Evolutionary conservation across 1,140 invertebrate species (phyloP).

Genomic region (Hyles euphorbiae): DNA sequence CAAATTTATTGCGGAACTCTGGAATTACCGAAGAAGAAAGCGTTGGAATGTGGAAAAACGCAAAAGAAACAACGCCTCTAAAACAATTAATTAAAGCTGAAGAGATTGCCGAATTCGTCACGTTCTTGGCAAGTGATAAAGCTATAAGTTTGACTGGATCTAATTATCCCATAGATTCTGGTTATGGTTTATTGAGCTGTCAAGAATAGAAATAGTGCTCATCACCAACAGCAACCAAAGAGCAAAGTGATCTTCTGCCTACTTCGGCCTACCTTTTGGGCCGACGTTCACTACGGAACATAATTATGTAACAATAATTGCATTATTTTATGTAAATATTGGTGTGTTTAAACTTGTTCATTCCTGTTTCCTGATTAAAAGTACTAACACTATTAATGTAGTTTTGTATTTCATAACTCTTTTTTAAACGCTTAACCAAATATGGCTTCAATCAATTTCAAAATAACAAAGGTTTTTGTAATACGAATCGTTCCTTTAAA

Average conservation of each 20-base stretch:
- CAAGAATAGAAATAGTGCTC: background rate
- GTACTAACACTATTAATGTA: background rate
- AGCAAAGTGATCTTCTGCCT: too few relatives aligned
- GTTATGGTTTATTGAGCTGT: conserved; percentile 6
- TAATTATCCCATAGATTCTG: conserved; percentile 25
- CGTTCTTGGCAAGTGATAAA: conserved; percentile 28
- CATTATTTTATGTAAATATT: too few relatives aligned
- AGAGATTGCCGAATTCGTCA: conserved; percentile 28
- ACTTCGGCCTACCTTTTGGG: too few relatives aligned
- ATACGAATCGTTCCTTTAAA: conserved; percentile 53
- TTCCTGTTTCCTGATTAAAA: too few relatives aligned
- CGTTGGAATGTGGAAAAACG: conserved; percentile 8
- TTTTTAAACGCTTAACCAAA: conserved; percentile 4
- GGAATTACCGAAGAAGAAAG: conserved; percentile 13
- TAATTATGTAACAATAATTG: too few relatives aligned
- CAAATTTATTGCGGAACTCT: conserved; percentile 20
- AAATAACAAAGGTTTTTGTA: conserved; percentile 60
- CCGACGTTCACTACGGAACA: too few relatives aligned
- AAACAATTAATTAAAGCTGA: conserved; percentile 15
- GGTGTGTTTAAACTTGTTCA: too few relatives aligned
- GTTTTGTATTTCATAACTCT: conserved; percentile 1
- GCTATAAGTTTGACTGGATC: conserved; percentile 30
- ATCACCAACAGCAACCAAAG: too few relatives aligned
- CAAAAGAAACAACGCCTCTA: conserved; percentile 7
- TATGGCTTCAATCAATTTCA: conserved; percentile 56